A percentile compares a stretch with the other conserved stretches of the same genome.
Evolutionary conservation across 2,797 vertebrate genomes (phyloP).

Genomic region (Geotrypetes seraphini): DNA sequence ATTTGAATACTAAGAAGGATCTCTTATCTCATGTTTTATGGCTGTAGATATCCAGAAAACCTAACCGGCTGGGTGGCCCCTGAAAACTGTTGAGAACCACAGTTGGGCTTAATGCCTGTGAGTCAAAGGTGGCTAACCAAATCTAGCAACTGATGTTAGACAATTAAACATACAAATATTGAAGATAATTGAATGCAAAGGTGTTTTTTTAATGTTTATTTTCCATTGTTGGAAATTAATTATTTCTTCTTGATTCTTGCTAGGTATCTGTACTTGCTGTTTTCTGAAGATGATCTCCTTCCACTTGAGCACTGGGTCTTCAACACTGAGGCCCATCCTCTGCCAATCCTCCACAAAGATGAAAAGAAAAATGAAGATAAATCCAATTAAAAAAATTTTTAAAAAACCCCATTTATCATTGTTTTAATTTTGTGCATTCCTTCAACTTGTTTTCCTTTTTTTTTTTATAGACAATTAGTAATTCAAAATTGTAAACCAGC

Average conservation of each 20-base stretch:
- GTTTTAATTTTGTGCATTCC: conserved; percentile 27
- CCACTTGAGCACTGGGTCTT: conserved; percentile 93
- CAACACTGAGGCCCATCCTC: conserved; percentile 94
- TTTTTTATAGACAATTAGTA: conserved; percentile 33
- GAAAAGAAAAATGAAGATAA: conserved; percentile 46
- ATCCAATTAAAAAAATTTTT: conserved; percentile 40
- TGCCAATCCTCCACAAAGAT: conserved; percentile 73
- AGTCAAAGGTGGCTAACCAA: too few species aligned
- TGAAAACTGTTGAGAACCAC: too few species aligned
- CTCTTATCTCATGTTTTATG: too few species aligned
- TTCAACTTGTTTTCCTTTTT: conserved; percentile 26
- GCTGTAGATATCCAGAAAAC: too few species aligned
- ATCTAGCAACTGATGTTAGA: neutral
- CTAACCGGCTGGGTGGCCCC: too few species aligned
- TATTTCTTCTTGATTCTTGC: conserved; percentile 4
- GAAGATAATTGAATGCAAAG: too few species aligned
- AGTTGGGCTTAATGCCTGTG: too few species aligned
- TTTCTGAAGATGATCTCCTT: conserved; percentile 91
- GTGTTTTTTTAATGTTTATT: too few species aligned
- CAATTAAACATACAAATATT: too few species aligned
- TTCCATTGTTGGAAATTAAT: too few species aligned
- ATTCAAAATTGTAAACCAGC: conserved; percentile 33
- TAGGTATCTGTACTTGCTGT: conserved; percentile 91
- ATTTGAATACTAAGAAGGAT: too few species aligned
- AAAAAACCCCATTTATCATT: conserved; percentile 25